Conservation (phyloP, 1,140 invertebrate genomes). For the Sinonovacula constricta region DNA sequence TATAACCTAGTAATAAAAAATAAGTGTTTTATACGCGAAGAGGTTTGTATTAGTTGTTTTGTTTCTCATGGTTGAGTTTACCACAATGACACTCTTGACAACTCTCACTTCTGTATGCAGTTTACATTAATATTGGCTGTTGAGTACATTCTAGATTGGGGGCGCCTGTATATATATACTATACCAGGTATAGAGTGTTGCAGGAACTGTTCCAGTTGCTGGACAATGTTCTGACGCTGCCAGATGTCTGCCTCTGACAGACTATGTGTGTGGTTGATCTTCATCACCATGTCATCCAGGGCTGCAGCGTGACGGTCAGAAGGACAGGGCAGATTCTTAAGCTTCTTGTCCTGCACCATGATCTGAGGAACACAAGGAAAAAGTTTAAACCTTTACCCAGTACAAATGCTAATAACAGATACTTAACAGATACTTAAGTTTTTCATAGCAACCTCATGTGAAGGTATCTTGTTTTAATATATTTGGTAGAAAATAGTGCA, state of each 20-base stretch:
- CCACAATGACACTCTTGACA: too few relatives aligned
- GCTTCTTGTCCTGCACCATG: slow-evolving; percentile 61
- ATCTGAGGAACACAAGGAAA: slow-evolving; percentile 39
- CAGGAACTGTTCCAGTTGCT: slow-evolving; percentile 53
- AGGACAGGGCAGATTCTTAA: slow-evolving; percentile 66
- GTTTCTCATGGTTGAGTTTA: too few relatives aligned
- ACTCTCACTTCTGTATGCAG: too few relatives aligned
- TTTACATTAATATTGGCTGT: background rate
- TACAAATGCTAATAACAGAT: too few relatives aligned
- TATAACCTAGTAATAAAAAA: too few relatives aligned
- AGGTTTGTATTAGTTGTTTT: too few relatives aligned
- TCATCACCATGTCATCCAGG: slow-evolving; percentile 61
- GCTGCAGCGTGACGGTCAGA: slow-evolving; percentile 57
- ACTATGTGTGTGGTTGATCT: slow-evolving; percentile 53
- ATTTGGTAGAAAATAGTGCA: too few relatives aligned
- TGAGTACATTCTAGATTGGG: background rate
- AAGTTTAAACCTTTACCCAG: too few relatives aligned
- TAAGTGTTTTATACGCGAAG: too few relatives aligned
- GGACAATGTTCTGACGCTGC: slow-evolving; percentile 47
- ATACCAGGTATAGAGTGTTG: slow-evolving; percentile 56
- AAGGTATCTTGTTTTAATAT: too few relatives aligned
- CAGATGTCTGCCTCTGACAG: slow-evolving; percentile 55
- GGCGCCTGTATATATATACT: background rate
- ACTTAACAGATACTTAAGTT: too few relatives aligned
- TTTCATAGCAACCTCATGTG: too few relatives aligned